A percentile compares a stretch with the other conserved stretches of the same genome.
Conservation (phyloP, 1,140 invertebrate genomes). For the Drosophila willistoni region DNA sequence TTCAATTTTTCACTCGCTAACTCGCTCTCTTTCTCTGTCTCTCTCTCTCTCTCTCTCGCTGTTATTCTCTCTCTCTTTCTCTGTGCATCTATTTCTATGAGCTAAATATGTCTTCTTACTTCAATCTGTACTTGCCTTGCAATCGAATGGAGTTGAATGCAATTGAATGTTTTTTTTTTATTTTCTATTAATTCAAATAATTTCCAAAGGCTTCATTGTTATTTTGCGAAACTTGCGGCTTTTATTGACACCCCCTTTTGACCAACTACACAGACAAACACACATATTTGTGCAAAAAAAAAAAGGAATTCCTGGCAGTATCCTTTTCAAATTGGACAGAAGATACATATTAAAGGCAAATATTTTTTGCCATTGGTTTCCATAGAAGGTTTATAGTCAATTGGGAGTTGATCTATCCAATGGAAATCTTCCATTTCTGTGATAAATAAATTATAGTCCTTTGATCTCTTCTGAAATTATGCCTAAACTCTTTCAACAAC, state of each 20-base stretch:
- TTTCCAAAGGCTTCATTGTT: neutral
- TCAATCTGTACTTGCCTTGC: constrained; percentile 48
- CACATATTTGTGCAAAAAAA: constrained; percentile 6
- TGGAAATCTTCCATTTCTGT: too few species aligned
- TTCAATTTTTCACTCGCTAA: neutral
- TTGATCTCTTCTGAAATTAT: too few species aligned
- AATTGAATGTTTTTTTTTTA: constrained; percentile 11
- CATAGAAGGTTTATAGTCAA: too few species aligned
- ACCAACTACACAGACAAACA: neutral
- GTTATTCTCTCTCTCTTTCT: constrained; percentile 18
- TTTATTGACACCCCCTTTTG: neutral
- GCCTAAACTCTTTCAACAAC: too few species aligned
- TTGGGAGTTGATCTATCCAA: too few species aligned
- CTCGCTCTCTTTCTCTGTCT: constrained; percentile 20
- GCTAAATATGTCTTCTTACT: constrained; percentile 21
- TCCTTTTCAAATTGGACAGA: too few species aligned
- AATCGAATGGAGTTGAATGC: constrained; percentile 41
- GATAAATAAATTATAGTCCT: too few species aligned
- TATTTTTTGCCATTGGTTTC: too few species aligned
- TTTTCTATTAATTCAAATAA: neutral
- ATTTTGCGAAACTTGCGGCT: constrained; percentile 4
- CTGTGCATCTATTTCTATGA: constrained; percentile 18
- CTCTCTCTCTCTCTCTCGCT: constrained; percentile 29
- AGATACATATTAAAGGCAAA: too few species aligned
- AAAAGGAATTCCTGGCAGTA: neutral